Base-by-base conservation (phyloP, 2,797 vertebrate genomes). In the Alauda arvensis region DNA sequence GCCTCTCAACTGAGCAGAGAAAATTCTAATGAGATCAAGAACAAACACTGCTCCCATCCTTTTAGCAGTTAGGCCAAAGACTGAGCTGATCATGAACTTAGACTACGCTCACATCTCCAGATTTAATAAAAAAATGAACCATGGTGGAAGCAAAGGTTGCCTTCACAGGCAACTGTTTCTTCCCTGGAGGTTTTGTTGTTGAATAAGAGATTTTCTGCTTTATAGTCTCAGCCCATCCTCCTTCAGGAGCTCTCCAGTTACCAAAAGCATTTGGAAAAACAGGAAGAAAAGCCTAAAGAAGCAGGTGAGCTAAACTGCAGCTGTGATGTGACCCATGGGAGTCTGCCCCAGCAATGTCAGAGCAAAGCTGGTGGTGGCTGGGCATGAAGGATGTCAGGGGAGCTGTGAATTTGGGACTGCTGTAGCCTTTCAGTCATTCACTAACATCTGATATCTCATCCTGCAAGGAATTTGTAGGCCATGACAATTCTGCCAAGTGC, bases 261-360 rank as follows among this genome's bases (percentile, higher is more conserved):
- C 14, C 19, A 19, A 78, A 52, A 24, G 2, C 12, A 39, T 46
- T 57, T 40, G 14, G 14, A 37, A 87, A 75, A 81, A 28, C 2
- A 67, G 19, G 12, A 92, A 29, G 20, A 48, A 79, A 79, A 52
- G 6, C 33, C 16, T 5, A 17, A 61, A 20, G 3, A 68, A 29
- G 21, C 3, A n/a, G 9, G 12, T 16, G 46, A 80, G 12, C 8
- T 8, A 5, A 60, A 26, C 0, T 5, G 3, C n/a, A 25, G 8
- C 16, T 34, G 15, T 10, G 16, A 26, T 2, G 26, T 12, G 37
- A 82, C 4, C 12, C 15, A 11, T 0, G 3, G 14, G 37, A 40
- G 12, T 6, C 26, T 69, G 31, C 17, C 42, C 60, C 43, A 69
- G 56, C 26, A 26, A 5, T 4, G 19, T 2, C 48, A 74, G 39